Evolutionary conservation across 2,888 invertebrate genomes (phyloP), one percentile per base, ranked within the genome.

Genomic region (Napeogenes sylphis): DNA sequence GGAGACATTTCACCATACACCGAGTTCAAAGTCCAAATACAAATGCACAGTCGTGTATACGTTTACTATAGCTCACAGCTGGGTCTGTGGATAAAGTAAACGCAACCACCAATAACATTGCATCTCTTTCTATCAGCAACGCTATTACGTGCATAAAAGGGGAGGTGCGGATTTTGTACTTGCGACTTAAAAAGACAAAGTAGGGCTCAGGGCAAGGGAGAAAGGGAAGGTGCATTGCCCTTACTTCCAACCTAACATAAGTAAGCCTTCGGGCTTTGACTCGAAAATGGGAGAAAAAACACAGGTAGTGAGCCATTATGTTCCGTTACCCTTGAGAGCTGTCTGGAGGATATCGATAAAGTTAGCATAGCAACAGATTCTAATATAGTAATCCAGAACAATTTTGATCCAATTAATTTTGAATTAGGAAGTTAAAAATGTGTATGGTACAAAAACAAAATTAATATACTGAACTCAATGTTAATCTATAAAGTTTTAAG

Each of bases 181-280:
- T 85, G 79, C 86, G 73, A 74, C 83, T 83, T 75, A 73, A 75
- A 84, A 85, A 84, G 76, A 77, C 78, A 86, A 90, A 85, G 85
- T 89, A 88, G 90, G 90, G 90, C 89, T 89, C 87, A 87, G 87
- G 86, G 88, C 84, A 87, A 87, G 88, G 89, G 89, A 88, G 87
- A 86, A 81, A 84, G 83, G 81, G 78, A 82, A 85, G 87, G 90
- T 82, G 85, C 89, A 89, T 81, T 89, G 90, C 88, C 90, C 90
- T 88, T 83, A 82, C 82, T 78, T 63, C 78, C 81, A 78, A 77
- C 76, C 84, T 82, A 83, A 83, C 81, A 78, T 76, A 75, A 83
- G 82, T 79, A 81, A 81, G 83, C 81, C 87, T 84, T 73, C 75
- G 82, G 85, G 78, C 84, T 89, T 88, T 85, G 86, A 87, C 87